These are phyloP conservation scores for Nesidiocoris tenuis DNA, from an alignment of 2,888 invertebrate species.

Conservation along the genomic window DNA sequence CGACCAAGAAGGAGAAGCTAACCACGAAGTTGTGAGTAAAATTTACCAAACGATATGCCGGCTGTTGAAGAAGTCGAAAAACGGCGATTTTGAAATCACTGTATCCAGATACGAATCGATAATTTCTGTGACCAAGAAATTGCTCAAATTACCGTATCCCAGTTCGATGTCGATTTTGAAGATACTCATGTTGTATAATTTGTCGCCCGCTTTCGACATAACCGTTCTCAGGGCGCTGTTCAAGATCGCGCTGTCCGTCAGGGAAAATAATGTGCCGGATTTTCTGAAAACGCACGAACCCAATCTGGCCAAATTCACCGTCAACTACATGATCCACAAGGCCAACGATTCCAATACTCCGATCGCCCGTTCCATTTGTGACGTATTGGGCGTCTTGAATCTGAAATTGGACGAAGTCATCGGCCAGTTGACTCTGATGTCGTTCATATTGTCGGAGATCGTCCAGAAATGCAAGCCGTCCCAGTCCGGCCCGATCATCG, in stretches of 20 bases:
- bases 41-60: slow-evolving; percentile 1
- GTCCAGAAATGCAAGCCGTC: slow-evolving; percentile 5
- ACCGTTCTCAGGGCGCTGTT: background rate
- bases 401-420: slow-evolving; percentile 8
- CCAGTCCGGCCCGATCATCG: background rate
- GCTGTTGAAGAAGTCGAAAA: background rate
- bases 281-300: slow-evolving; percentile 26
- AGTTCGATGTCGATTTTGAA: slow-evolving; percentile 26
- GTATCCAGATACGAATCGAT: background rate
- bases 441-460: background rate
- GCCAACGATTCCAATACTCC: background rate
- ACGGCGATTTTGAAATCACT: background rate
- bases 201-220: background rate
- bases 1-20: background rate
- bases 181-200: slow-evolving; percentile 3
- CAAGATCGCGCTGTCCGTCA: slow-evolving; percentile 2
- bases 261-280: background rate
- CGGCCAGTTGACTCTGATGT: background rate
- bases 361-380: background rate
- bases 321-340: slow-evolving; percentile 7
- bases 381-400: slow-evolving; percentile 11
- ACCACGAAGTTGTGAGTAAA: slow-evolving; percentile 1
- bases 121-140: background rate
- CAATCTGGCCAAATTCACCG: slow-evolving; percentile 9
- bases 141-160: slow-evolving; percentile 16